Conservation (phyloP, 2,888 invertebrate genomes). For the Ryuthela nishihirai region DNA sequence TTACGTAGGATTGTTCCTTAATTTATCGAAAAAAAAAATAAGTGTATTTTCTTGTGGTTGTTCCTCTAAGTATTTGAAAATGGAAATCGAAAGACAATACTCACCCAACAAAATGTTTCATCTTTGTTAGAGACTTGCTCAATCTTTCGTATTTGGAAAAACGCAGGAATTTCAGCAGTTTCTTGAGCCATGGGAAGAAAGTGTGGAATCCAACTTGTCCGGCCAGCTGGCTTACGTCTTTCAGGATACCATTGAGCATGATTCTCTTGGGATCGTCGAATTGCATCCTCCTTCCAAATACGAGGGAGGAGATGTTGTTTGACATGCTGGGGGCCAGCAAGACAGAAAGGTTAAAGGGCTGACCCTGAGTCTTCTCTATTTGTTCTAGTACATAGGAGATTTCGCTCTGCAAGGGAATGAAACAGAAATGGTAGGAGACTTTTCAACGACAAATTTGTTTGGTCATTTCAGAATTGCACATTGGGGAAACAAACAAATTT, state of each 20-base stretch:
- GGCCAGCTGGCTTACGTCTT: no score
- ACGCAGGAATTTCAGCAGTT: background rate
- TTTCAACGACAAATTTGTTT: no score
- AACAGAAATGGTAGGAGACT: no score
- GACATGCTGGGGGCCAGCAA: slow-evolving; percentile 30
- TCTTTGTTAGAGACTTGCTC: background rate
- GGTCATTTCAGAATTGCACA: no score
- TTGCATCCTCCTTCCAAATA: slow-evolving; percentile 37
- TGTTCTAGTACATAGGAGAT: slow-evolving; percentile 13
- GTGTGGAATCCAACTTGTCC: background rate
- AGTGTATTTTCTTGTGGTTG: no score
- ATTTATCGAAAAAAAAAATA: no score
- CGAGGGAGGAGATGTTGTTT: slow-evolving; percentile 35
- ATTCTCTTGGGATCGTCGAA: slow-evolving; percentile 23
- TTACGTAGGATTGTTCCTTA: no score
- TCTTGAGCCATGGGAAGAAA: slow-evolving; percentile 5
- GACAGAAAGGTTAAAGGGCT: background rate
- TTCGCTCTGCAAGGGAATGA: slow-evolving; percentile 4
- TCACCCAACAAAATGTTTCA: slow-evolving; percentile 1
- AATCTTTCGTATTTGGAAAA: background rate
- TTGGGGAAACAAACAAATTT: no score
- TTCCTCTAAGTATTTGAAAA: no score
- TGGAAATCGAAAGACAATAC: no score
- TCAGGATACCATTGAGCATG: background rate
- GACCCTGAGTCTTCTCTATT: slow-evolving; percentile 5